phyloP scores from a whole-genome alignment of 2,797 vertebrate genomes.

The Rhynchotus rufescens region DNA sequence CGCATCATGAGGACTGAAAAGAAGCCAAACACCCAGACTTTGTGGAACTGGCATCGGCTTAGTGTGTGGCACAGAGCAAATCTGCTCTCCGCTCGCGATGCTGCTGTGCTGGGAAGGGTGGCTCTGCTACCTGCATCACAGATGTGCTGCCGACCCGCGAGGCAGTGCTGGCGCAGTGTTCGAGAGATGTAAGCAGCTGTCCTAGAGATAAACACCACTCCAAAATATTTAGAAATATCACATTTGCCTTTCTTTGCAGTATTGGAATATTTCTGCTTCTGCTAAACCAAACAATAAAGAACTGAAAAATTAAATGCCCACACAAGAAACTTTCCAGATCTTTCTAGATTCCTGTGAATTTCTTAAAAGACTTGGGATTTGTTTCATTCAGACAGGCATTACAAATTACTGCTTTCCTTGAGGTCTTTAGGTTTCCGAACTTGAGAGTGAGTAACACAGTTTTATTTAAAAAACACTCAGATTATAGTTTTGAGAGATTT shows the following conservation, averaged over 20 bases:
- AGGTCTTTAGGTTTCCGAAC: not conserved
- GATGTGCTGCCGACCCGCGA: not conserved
- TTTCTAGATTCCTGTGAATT: not conserved
- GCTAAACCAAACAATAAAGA: not conserved
- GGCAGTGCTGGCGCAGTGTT: not conserved
- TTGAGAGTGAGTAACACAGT: not conserved
- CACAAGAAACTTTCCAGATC: not conserved
- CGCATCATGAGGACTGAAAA: not conserved
- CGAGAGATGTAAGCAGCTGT: constrained; percentile 27
- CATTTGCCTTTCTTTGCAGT: not conserved
- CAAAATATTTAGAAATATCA: constrained; percentile 50
- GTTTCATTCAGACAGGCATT: not conserved
- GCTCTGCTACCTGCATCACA: not conserved
- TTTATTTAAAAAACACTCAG: not conserved
- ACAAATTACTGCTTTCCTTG: not conserved
- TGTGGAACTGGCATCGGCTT: not conserved
- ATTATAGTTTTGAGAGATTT: not conserved
- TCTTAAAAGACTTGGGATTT: not conserved
- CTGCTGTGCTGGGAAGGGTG: not conserved
- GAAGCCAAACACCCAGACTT: not conserved
- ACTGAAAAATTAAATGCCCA: not conserved
- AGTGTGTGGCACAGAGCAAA: not conserved
- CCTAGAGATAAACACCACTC: constrained; percentile 7
- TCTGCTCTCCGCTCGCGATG: not conserved
- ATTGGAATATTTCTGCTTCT: not conserved